Conservation (phyloP, 2,797 vertebrate genomes). For the Novumbra hubbsi region DNA sequence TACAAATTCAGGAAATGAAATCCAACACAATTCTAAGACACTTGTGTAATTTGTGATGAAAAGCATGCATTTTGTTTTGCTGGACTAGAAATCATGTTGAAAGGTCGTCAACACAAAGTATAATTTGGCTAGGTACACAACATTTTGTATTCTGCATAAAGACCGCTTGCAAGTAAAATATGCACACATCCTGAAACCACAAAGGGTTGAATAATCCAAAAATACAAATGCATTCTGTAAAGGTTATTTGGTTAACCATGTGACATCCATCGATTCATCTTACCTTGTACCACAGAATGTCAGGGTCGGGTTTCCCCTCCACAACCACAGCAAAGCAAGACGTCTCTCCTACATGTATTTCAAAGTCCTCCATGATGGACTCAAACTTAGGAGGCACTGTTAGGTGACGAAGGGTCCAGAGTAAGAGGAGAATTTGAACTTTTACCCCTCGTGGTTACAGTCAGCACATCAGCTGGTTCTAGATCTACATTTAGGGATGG, state of each 20-base stretch:
- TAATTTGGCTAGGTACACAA: too few species aligned
- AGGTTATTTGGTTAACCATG: not conserved
- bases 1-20: too few species aligned
- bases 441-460: not conserved
- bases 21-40: too few species aligned
- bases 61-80: too few species aligned
- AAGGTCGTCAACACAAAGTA: too few species aligned
- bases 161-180: too few species aligned
- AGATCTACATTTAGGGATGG: not conserved
- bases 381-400: constrained; percentile 91
- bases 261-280: not conserved
- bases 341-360: constrained; percentile 82
- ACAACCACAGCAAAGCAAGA: constrained; percentile 85
- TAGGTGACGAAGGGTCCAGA: not conserved
- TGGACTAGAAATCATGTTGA: too few species aligned
- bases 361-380: constrained; percentile 96
- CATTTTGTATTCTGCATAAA: too few species aligned
- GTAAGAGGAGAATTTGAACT: not conserved
- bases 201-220: not conserved
- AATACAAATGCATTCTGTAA: not conserved
- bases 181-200: not conserved
- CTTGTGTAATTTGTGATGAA: too few species aligned
- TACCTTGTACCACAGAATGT: constrained; percentile 96
- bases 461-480: not conserved
- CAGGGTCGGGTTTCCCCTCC: constrained; percentile 89